phyloP scores from a whole-genome alignment of 2,113 vertebrate genomes.

The Rattus norvegicus region DNA sequence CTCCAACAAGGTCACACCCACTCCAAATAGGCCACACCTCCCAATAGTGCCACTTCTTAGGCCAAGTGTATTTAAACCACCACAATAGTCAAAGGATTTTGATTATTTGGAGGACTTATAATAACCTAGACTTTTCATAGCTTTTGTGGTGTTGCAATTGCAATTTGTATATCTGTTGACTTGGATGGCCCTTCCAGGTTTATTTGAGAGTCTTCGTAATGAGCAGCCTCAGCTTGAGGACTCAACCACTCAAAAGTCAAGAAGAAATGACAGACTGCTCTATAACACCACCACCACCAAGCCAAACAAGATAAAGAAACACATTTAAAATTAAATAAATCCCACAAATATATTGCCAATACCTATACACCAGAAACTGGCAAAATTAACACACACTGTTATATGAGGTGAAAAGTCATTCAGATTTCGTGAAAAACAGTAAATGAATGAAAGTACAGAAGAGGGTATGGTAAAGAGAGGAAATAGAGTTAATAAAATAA shows the following conservation, averaged over 20 bases:
- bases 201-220: not conserved
- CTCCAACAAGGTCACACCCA: too few relatives aligned
- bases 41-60: too few relatives aligned
- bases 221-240: not conserved
- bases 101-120: not conserved
- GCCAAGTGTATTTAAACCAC: too few relatives aligned
- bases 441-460: not conserved
- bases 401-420: not conserved
- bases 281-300: not conserved
- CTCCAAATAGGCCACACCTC: too few relatives aligned
- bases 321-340: not conserved
- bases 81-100: not conserved
- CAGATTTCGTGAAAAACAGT: not conserved
- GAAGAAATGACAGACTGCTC: not conserved
- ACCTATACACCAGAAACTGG: not conserved
- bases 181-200: not conserved
- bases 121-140: not conserved
- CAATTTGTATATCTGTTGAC: not conserved
- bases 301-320: not conserved
- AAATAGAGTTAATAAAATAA: not conserved
- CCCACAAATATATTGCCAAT: not conserved
- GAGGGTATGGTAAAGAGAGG: not conserved
- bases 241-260: not conserved
- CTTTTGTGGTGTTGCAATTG: not conserved
- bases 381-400: not conserved